Evolutionary conservation across 2,888 invertebrate genomes (phyloP).

Genomic region (Meghimatium bilineatum): DNA sequence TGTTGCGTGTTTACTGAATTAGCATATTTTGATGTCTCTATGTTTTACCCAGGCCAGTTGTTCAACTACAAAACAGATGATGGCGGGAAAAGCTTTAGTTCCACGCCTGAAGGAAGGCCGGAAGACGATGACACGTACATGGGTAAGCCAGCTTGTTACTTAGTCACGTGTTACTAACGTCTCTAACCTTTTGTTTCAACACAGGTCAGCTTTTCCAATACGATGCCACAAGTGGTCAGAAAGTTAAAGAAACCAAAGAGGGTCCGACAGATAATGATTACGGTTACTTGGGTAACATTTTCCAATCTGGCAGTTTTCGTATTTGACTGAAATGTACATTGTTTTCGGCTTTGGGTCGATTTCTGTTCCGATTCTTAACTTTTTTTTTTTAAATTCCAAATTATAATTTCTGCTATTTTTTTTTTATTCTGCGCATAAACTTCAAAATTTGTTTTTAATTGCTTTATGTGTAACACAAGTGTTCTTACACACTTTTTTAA

Average conservation of each 20-base stretch:
- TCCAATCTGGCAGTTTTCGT: constrained; percentile 13
- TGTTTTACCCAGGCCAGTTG: constrained; percentile 84
- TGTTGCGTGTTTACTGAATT: too few species aligned
- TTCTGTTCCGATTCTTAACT: constrained; percentile 13
- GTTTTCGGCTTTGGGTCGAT: constrained; percentile 8
- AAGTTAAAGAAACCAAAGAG: constrained; percentile 32
- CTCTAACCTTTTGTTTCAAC: constrained; percentile 18
- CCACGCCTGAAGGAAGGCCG: constrained; percentile 88
- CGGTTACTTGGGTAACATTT: constrained; percentile 47
- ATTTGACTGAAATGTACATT: neutral
- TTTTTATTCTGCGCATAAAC: neutral
- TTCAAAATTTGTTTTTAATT: neutral
- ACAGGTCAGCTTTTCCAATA: constrained; percentile 46
- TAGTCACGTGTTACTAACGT: constrained; percentile 1
- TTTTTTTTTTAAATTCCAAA: neutral
- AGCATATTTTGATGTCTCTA: neutral
- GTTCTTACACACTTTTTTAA: too few species aligned
- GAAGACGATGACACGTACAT: constrained; percentile 91
- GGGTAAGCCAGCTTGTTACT: constrained; percentile 62
- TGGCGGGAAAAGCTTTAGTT: constrained; percentile 82
- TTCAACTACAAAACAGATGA: constrained; percentile 85
- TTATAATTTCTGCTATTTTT: neutral
- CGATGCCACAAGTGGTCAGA: constrained; percentile 21
- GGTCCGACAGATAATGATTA: constrained; percentile 35
- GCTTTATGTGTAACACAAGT: constrained; percentile 15